phyloP scores from a whole-genome alignment of 2,113 vertebrate genomes.

The Panthera leo region DNA sequence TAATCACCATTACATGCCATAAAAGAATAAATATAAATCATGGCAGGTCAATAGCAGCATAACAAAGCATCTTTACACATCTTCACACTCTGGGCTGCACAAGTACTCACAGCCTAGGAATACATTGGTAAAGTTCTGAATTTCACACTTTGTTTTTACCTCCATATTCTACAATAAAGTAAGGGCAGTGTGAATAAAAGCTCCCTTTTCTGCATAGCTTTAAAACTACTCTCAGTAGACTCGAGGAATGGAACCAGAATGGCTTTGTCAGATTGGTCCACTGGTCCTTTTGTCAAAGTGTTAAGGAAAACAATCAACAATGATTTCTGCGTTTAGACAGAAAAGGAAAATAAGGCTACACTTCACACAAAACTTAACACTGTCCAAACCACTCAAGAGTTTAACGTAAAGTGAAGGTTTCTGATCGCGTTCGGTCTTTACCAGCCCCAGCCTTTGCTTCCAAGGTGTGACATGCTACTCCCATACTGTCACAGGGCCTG shows the following conservation, averaged over 20 bases:
- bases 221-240: slow-evolving; percentile 70
- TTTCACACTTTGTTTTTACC: slow-evolving; percentile 44
- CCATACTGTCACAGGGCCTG: background rate
- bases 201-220: slow-evolving; percentile 79
- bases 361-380: slow-evolving; percentile 61
- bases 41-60: slow-evolving; percentile 82
- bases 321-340: slow-evolving; percentile 60
- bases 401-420: slow-evolving; percentile 28
- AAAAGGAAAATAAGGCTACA: slow-evolving; percentile 75
- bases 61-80: slow-evolving; percentile 77
- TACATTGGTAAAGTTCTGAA: slow-evolving; percentile 61
- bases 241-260: slow-evolving; percentile 71
- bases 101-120: slow-evolving; percentile 65
- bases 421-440: background rate
- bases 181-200: slow-evolving; percentile 72
- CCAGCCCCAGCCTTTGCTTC: background rate
- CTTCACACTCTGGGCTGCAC: slow-evolving; percentile 73
- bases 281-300: slow-evolving; percentile 67
- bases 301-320: slow-evolving; percentile 71
- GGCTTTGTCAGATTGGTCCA: slow-evolving; percentile 68
- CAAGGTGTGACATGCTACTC: background rate
- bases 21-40: slow-evolving; percentile 84
- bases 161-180: slow-evolving; percentile 55
- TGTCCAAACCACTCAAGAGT: slow-evolving; percentile 40
- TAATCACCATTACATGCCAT: slow-evolving; percentile 80